Base-by-base conservation (phyloP, 2,797 vertebrate genomes). In the Catamblyrhynchus diadema region DNA sequence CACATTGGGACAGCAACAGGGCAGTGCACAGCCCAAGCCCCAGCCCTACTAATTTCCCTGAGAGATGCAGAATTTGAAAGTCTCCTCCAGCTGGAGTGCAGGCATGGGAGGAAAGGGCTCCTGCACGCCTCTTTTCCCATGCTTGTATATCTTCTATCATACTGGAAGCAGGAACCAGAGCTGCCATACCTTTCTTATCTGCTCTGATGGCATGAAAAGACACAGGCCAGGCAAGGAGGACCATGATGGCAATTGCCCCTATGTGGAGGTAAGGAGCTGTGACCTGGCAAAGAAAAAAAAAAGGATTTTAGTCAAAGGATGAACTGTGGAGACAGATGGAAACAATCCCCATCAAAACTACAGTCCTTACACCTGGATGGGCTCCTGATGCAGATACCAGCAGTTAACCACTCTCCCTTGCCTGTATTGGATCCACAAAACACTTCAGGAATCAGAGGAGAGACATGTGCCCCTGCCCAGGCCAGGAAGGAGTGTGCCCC, bases 231-330 rank as follows among this genome's bases (percentile, higher is more conserved):
- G 98, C 98, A 65, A 99, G 95, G 8, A 99, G 54, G 2, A 98
- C 97, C 99, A 99, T 98, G 20, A 98, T 25, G 7, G 95, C 94
- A 86, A 99, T 98, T 35, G 98, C 98, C 22, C 97, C 98, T 94
- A 99, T 45, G 16, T 99, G 99, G 51, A 99, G 97, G 89, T 98
- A 99, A 21, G 99, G 99, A 74, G 98, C 98, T 6, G 99, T 99
- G 86, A 99, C 97, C 99, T 99, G 86, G 70, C 27, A 81, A 80
- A 88, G 64, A 96, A 75, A 73, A 30, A 30, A 94, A 90, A 91
- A 95, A 67, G 19, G 59, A 54, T 54, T 84, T 82, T 67, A 51
- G 10, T 66, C 19, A 72, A 74, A 89, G 9, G n/a, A 62, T 70
- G 20, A 80, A 61, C 35, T 8, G 19, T 32, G 56, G 66, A 88